A percentile compares a stretch with the other conserved stretches of the same genome.
Evolutionary conservation across 2,113 vertebrate genomes (phyloP).

Genomic region (Rhagologus leucostigma): DNA sequence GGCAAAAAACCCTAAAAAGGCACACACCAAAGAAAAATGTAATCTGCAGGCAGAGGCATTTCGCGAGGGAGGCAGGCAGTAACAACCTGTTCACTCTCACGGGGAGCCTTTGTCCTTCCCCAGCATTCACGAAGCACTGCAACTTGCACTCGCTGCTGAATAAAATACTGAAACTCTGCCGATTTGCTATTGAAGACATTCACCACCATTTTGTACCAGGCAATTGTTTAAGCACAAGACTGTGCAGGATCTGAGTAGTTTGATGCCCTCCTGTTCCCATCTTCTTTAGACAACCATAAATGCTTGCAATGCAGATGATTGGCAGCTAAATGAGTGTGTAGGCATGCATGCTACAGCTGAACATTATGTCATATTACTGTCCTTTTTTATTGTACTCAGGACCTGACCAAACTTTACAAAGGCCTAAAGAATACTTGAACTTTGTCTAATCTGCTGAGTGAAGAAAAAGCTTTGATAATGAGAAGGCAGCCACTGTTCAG

Average conservation of each 20-base stretch:
- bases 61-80: not conserved
- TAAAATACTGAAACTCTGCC: not conserved
- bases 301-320: not conserved
- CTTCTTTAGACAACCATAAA: not conserved
- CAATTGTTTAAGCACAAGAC: not conserved
- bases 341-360: not conserved
- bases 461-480: not conserved
- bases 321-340: not conserved
- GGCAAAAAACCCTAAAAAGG: not conserved
- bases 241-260: not conserved
- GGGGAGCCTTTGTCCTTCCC: not conserved
- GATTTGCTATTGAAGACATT: not conserved
- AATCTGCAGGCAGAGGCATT: not conserved
- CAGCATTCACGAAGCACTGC: not conserved
- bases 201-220: not conserved
- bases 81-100: fast-evolving
- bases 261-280: not conserved
- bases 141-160: fast-evolving
- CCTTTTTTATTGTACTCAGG: not conserved
- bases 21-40: not conserved
- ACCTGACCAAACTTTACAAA: not conserved
- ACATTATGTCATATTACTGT: not conserved
- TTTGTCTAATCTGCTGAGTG: not conserved
- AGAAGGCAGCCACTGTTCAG: not conserved
- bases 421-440: not conserved